A percentile compares a stretch with the other conserved stretches of the same genome.
These are phyloP conservation scores for Heptranchias perlo DNA, from an alignment of 2,113 vertebrate species.

Conservation along the genomic window DNA sequence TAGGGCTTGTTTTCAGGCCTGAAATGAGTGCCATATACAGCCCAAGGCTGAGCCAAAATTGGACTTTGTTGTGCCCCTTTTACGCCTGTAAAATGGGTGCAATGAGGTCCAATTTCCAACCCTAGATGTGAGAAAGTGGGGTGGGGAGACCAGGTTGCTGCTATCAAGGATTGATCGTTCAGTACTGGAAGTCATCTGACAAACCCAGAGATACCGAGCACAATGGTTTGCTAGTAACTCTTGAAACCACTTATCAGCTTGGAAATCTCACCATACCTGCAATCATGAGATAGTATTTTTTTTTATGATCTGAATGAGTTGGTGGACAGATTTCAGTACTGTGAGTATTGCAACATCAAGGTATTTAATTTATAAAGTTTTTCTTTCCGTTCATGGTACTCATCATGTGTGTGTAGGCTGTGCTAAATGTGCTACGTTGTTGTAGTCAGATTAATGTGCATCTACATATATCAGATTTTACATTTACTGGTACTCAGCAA, in stretches of 20 bases:
- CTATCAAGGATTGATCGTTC: conserved; percentile 19
- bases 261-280: conserved; percentile 4
- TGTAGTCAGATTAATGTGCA: conserved; percentile 7
- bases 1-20: background rate
- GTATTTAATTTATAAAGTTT: conserved; percentile 24
- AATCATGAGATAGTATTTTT: background rate
- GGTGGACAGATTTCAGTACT: conserved; percentile 5
- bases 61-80: background rate
- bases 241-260: conserved; percentile 10
- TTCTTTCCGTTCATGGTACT: conserved; percentile 10
- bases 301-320: conserved; percentile 17
- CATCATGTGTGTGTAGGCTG: background rate
- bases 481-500: conserved; percentile 26
- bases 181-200: conserved; percentile 20
- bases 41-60: background rate
- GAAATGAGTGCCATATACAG: background rate
- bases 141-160: background rate
- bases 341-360: background rate
- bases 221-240: background rate
- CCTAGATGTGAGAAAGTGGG: background rate
- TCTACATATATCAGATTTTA: conserved; percentile 18
- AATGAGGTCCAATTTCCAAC: background rate
- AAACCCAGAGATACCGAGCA: background rate
- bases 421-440: conserved; percentile 1
- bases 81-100: background rate